Conservation (phyloP, 2,113 vertebrate species). For the Onychostoma macrolepis region DNA sequence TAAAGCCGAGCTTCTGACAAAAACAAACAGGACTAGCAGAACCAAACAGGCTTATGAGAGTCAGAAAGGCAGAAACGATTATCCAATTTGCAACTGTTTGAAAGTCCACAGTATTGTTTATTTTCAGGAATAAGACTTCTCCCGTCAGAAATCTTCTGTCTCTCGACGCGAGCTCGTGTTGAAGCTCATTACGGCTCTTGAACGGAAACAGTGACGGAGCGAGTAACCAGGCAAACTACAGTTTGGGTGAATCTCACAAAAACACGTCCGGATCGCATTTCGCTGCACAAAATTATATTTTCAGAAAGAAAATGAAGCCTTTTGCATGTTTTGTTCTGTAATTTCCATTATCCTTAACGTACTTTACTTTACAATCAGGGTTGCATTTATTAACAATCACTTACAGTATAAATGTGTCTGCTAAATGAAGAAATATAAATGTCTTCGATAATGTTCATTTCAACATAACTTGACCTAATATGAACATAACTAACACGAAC, state of each 20-base stretch:
- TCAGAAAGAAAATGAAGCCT: neutral
- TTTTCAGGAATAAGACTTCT: slow-evolving; percentile 23
- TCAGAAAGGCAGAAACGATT: slow-evolving; percentile 39
- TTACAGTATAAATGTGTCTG: too few relatives aligned
- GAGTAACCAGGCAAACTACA: neutral
- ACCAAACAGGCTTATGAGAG: slow-evolving; percentile 17
- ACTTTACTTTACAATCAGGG: too few relatives aligned
- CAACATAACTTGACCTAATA: too few relatives aligned
- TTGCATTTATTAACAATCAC: too few relatives aligned
- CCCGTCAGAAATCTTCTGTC: neutral
- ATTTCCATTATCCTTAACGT: too few relatives aligned
- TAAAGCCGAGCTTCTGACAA: slow-evolving; percentile 62
- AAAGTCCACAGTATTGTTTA: slow-evolving; percentile 47
- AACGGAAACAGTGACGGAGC: neutral
- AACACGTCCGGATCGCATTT: neutral
- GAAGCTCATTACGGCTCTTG: slow-evolving; percentile 11
- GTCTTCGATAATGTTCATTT: too few relatives aligned
- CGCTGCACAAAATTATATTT: neutral
- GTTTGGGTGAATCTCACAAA: neutral
- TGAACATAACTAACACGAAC: too few relatives aligned
- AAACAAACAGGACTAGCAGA: slow-evolving; percentile 38
- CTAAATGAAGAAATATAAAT: too few relatives aligned
- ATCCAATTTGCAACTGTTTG: slow-evolving; percentile 41
- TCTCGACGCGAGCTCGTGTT: slow-evolving; percentile 23
- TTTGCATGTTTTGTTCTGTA: neutral